phyloP scores from a whole-genome alignment of 1,140 invertebrate genomes.

The Lamellibrachia luymesi region DNA sequence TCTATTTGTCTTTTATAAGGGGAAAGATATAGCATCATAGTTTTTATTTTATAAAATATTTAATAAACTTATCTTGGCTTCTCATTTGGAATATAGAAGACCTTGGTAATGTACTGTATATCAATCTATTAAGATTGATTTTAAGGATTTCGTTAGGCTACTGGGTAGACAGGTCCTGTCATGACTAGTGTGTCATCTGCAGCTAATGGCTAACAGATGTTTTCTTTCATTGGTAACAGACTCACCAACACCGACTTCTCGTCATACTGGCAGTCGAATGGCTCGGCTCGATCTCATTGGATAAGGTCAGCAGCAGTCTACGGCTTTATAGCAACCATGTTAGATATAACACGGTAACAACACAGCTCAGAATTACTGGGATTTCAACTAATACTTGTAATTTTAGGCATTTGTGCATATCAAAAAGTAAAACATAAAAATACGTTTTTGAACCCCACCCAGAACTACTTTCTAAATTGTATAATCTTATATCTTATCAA shows the following conservation, averaged over 20 bases:
- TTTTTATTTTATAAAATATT: too few species aligned
- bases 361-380: background rate
- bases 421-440: too few species aligned
- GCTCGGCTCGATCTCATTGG: constrained; percentile 52
- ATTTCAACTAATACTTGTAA: too few species aligned
- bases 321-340: background rate
- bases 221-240: background rate
- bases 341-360: background rate
- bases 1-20: too few species aligned
- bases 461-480: background rate
- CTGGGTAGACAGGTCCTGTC: background rate
- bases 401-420: too few species aligned
- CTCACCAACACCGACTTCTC: constrained; percentile 37
- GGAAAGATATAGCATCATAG: too few species aligned
- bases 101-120: too few species aligned
- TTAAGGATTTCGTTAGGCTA: too few species aligned
- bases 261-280: constrained; percentile 55
- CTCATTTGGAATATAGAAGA: too few species aligned
- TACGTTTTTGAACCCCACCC: too few species aligned
- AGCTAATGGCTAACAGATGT: background rate
- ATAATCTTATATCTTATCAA: background rate
- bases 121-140: too few species aligned
- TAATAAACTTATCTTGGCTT: too few species aligned
- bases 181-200: background rate
- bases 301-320: constrained; percentile 42